Evolutionary conservation across 2,888 invertebrate genomes (phyloP).

Genomic region (Venusia cambrica): DNA sequence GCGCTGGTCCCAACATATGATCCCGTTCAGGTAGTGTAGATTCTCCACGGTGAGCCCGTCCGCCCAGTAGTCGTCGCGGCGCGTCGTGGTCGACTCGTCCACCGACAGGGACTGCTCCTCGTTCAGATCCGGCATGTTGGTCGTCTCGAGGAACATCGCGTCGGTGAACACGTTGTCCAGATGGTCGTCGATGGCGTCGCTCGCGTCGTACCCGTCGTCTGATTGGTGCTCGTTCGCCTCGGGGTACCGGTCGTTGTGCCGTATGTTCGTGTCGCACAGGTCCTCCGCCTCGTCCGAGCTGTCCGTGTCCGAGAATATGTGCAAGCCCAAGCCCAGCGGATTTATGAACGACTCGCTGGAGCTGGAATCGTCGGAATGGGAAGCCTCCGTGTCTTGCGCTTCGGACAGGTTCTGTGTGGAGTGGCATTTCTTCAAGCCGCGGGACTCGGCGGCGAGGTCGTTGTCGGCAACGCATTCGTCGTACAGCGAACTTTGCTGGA

Average conservation of each 20-base stretch:
- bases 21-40: slow-evolving; percentile 54
- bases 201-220: too few relatives aligned
- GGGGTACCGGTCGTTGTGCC: slow-evolving; percentile 66
- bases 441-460: slow-evolving; percentile 43
- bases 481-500: slow-evolving; percentile 56
- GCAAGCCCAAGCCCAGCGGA: slow-evolving; percentile 41
- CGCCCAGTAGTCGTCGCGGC: slow-evolving; percentile 56
- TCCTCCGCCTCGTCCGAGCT: slow-evolving; percentile 30
- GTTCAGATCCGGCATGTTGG: slow-evolving; percentile 62
- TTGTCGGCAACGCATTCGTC: slow-evolving; percentile 36
- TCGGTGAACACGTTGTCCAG: slow-evolving; percentile 65
- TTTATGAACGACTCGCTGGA: slow-evolving; percentile 35
- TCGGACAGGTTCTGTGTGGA: slow-evolving; percentile 53
- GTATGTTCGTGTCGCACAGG: slow-evolving; percentile 66
- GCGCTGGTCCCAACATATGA: slow-evolving; percentile 53
- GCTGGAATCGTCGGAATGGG: slow-evolving; percentile 27
- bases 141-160: slow-evolving; percentile 58
- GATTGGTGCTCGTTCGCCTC: slow-evolving; percentile 64
- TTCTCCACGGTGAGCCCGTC: slow-evolving; percentile 54
- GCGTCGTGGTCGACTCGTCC: slow-evolving; percentile 55
- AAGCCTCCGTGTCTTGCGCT: slow-evolving; percentile 11
- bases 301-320: slow-evolving; percentile 34
- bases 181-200: slow-evolving; percentile 45
- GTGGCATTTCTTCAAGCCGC: slow-evolving; percentile 48
- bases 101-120: slow-evolving; percentile 66